Evolutionary conservation across 2,113 vertebrate genomes (phyloP).

Genomic region (Gadus macrocephalus): DNA sequence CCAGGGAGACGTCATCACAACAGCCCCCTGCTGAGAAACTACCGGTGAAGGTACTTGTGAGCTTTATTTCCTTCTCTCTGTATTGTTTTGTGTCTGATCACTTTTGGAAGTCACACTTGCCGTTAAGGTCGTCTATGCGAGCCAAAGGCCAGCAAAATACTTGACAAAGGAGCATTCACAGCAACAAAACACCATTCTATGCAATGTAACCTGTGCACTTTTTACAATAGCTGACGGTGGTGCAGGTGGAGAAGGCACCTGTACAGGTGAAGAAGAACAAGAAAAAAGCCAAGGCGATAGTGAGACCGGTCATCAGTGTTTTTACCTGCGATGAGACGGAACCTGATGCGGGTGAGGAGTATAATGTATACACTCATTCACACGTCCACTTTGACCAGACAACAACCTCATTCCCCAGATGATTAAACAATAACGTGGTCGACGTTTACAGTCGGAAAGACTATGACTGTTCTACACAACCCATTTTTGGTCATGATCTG

Average conservation of each 20-base stretch:
- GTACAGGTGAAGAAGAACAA: conserved; percentile 87
- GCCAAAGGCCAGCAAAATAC: too few relatives aligned
- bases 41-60: conserved; percentile 78
- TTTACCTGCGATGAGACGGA: conserved; percentile 82
- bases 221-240: neutral
- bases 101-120: neutral
- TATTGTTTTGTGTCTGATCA: conserved; percentile 17
- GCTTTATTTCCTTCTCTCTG: too few relatives aligned
- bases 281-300: conserved; percentile 87
- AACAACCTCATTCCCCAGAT: too few relatives aligned
- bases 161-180: too few relatives aligned
- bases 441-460: too few relatives aligned
- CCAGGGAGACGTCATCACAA: conserved; percentile 61
- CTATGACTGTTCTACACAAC: too few relatives aligned
- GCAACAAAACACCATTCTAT: too few relatives aligned
- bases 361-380: neutral
- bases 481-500: neutral
- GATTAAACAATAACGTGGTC: too few relatives aligned
- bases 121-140: too few relatives aligned
- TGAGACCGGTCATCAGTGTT: conserved; percentile 74
- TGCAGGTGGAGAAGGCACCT: conserved; percentile 18
- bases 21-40: conserved; percentile 69
- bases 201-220: neutral
- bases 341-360: conserved; percentile 83
- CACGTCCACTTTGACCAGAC: too few relatives aligned